Evolutionary conservation across 2,888 invertebrate species (phyloP).

Genomic region (Coecobrya sp.): DNA sequence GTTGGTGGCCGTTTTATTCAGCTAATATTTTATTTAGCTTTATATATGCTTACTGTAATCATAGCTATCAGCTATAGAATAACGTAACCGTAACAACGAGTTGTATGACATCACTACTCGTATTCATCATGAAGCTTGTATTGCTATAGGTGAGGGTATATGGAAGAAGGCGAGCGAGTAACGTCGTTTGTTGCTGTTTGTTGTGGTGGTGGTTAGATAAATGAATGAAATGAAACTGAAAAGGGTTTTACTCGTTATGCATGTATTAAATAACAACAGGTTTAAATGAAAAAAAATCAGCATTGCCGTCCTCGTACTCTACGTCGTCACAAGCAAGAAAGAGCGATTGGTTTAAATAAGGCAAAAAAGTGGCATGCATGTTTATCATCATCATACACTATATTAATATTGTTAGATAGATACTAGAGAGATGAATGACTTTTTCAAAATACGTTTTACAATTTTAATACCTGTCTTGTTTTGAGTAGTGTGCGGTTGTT

Average conservation of each 20-base stretch:
- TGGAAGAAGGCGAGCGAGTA: neutral
- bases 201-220: slow-evolving; percentile 50
- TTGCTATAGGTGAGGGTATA: no score
- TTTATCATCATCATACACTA: slow-evolving; percentile 12
- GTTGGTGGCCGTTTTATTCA: neutral
- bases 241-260: neutral
- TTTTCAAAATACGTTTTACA: slow-evolving; percentile 50
- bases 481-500: slow-evolving; percentile 4
- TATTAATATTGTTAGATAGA: neutral
- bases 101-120: slow-evolving; percentile 18
- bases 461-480: slow-evolving; percentile 27
- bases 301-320: neutral
- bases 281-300: slow-evolving; percentile 38
- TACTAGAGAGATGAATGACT: slow-evolving; percentile 28
- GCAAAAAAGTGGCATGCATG: slow-evolving; percentile 23
- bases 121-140: no score
- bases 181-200: neutral
- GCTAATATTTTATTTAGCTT: no score
- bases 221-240: slow-evolving; percentile 66
- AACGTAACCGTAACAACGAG: slow-evolving; percentile 31
- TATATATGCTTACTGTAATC: no score
- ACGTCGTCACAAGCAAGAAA: neutral
- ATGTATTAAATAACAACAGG: slow-evolving; percentile 28
- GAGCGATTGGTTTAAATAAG: slow-evolving; percentile 41
- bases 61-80: neutral